Base-by-base conservation (phyloP, 2,113 vertebrate species). In the Tretioscincus oriximinensis region DNA sequence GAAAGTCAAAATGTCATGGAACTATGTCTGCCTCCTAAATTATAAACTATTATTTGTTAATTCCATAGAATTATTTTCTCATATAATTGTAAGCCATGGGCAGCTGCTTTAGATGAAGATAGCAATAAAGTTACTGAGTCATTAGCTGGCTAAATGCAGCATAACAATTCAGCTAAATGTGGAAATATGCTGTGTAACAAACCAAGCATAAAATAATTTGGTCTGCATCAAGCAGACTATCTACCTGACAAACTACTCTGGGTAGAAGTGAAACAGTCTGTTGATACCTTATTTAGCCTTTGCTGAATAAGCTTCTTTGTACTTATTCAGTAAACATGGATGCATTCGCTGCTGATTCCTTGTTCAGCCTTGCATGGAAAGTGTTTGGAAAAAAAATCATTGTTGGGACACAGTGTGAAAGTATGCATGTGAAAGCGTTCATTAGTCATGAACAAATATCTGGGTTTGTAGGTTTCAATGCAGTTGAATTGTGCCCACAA, bases 181-280 rank as follows among this genome's bases (percentile, higher is more conserved):
- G 92, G 85, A 90, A 92, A 91, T 92, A 87, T 81, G 84, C 70
- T 76, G 64, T 90, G 77, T 78, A 93, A 88, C 89, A 93, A 93
- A 93, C 91, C 86, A 94, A 85, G 64, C 92, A 94, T 93, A 90
- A 91, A 94, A 92, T 93, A 91, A 93, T 92, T 92, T 90, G 86
- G 86, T 92, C 88, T 87, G 73, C 60, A 90, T 85, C 81, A 85
- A 77, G 47, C 60, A 93, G 91, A 82, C 85, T 80, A 88, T 85
- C 84, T 87, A 90, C 83, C 89, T 94, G 84, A 94, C 58, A 80
- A 92, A 90, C 51, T 90, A 86, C 81, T 87, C 87, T 87, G 77
- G 35, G 68, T 83, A 65, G 81, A 92, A 82, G 78, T 88, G 65
- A 60, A 90, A 47, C 80, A 78, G 76, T 78, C 24, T 10, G 24